Evolutionary conservation across 2,113 vertebrate genomes (phyloP), one percentile per base, ranked within the genome.

Genomic region (Bos indicus): DNA sequence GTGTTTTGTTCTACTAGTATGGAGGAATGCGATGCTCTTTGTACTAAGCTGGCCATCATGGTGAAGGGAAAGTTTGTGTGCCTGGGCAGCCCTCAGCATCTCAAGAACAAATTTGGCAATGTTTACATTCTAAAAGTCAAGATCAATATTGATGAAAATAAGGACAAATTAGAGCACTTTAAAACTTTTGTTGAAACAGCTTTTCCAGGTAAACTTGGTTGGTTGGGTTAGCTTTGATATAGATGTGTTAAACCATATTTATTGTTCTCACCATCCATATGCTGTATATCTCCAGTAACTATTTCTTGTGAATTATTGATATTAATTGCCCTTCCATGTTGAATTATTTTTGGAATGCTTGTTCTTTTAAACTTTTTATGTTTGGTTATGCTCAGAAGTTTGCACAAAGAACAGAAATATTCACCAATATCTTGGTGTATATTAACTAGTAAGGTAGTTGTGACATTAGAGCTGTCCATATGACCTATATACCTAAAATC

Each of bases 31-130:
- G 99, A 99, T 96, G 99, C 99, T 0, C 98, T 99, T 77, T 99
- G 99, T 91, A 99, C 99, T 11, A 98, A 99, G 13, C 95, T 99
- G 98, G 99, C 99, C 67, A 99, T 99, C 94, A 99, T 99, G 99
- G 99, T 99, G 77, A 99, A 99, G 0, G 99, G 99, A 71, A 99
- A 99, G 98, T 99, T 99, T 95, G 99, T 99, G 95, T 99, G 99
- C 97, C 98, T 99, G 81, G 99, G 99, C 82, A 99, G 99, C 98
- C 99, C 99, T 28, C 99, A 99, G 97, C 99, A 99, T 97, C 99
- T 99, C n/a, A 99, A 99, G 97, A 99, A 99, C 98, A 99, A 99
- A 97, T 99, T 99, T 40, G 99, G 99, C 95, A 99, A 99, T 0
- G 99, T 99, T 62, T 99, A 99, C 98, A 99, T 99, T 0, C 98